Evolutionary conservation across 2,888 invertebrate species (phyloP).

Genomic region (Leistus spinibarbis): DNA sequence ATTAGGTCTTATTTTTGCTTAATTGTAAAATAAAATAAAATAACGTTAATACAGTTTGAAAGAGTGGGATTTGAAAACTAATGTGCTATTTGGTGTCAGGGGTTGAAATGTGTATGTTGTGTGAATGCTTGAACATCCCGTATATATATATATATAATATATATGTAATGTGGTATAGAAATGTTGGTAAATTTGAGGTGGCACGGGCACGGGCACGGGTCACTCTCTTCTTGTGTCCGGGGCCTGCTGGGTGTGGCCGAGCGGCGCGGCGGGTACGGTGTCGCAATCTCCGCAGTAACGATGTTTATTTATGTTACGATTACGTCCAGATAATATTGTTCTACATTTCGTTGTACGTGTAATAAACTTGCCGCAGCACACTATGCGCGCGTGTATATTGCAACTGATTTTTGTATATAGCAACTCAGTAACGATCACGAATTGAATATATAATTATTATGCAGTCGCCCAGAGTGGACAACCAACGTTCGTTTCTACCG

Average conservation of each 20-base stretch:
- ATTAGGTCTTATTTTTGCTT: no score
- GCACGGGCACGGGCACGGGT: no score
- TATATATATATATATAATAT: no score
- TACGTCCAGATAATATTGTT: constrained; percentile 44
- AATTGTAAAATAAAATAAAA: no score
- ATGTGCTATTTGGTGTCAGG: no score
- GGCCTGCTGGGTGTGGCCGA: constrained; percentile 17
- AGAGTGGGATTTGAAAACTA: no score
- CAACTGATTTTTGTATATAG: constrained; percentile 41
- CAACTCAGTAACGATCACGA: constrained; percentile 41
- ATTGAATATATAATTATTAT: constrained; percentile 42
- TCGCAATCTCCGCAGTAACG: constrained; percentile 40
- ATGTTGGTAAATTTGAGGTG: no score
- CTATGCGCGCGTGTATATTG: not conserved
- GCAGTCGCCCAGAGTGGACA: constrained; percentile 16
- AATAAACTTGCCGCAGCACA: constrained; percentile 40
- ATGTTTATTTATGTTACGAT: constrained; percentile 45
- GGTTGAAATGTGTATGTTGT: no score
- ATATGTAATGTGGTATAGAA: no score
- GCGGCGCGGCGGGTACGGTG: no score
- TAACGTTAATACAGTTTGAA: no score
- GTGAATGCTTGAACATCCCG: no score
- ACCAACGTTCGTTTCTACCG: not conserved
- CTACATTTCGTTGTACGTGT: constrained; percentile 42
- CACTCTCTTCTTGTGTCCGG: not conserved